Base-by-base conservation (phyloP, 2,888 invertebrate genomes). In the Sicus ferrugineus region DNA sequence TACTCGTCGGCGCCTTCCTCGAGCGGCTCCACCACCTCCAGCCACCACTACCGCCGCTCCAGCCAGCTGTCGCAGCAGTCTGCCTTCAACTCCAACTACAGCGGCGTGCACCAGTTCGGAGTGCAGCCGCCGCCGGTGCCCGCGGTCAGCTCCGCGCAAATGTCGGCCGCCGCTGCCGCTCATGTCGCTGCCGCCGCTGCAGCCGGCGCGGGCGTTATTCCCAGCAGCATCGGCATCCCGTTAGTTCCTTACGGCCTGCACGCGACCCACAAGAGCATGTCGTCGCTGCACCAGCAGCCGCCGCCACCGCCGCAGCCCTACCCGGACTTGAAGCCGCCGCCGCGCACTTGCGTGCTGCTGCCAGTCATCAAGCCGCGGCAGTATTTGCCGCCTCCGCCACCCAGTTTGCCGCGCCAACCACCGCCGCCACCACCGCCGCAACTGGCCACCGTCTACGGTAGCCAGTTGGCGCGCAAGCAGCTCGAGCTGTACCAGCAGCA, bases 401-500 rank as follows among this genome's bases (percentile, higher is more conserved):
- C 92, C 1, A 89, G 91, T 0, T 88, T 84, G 73, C 89, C 82
- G 3, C 84, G 87, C n/a, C 89, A 88, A 59, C 86, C 89, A 2
- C 88, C 90, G 0, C 89, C 91, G 1, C 91, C 91, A 4, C 88
- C 89, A 11, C 87, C 88, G 11, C 90, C 91, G 0, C 87, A 88
- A 30, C 90, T 91, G 0, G 92, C 93, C 0, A 92, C 93, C 0
- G 89, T 91, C 1, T 91, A 91, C 77, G 89, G 90, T 42, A 89
- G 89, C 76, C 91, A 92, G 77, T 85, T 92, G 54, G 90, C 91
- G 0, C 87, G 90, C 21, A 90, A 91, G 28, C 95, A 94, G 80
- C 91, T 95, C 72, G 93, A 94, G 73, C 92, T 94, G 79, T 96
- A 94, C 79, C 93, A 94, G 77, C 94, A 94, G 79, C 95, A 95